Base-by-base conservation (phyloP, 2,797 vertebrate species). In the Poeciliopsis paucimaculata region DNA sequence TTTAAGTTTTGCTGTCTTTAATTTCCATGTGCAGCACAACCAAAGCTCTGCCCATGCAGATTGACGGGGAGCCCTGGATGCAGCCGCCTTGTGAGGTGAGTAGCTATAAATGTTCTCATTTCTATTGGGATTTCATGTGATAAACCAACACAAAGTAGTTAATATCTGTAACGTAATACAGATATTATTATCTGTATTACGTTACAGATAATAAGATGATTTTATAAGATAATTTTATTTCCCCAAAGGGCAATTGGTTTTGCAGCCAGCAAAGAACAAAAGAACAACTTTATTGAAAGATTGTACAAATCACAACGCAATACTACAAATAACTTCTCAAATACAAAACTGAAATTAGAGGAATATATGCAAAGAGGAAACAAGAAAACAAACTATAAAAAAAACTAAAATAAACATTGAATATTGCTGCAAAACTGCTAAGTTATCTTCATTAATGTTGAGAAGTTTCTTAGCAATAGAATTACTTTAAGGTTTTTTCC, bases 31-130 rank as follows among this genome's bases (percentile, higher is more conserved):
- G 43, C 79, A 99, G 98, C 91, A 99, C 97, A 34, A 91, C 90
- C 80, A 98, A 97, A 93, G 89, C 96, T 26, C 92, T 99, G 75
- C 97, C 98, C 71, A 99, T 99, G 98, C 98, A 99, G 93, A 97
- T 98, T 11, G 98, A 99, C 1, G 98, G 98, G 39, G 98, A 99
- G 76, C 98, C 98, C 0, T 99, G 98, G 98, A 97, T 99, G 96
- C 98, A 98, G 89, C 95, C 97, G 0, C 97, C 98, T 1, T 98
- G 98, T 88, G 98, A 96, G 0, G 98, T 98, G 93, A 97, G 95
- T 91, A 43, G 57, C 73, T 45, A 15, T 45, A 8, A 70, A n/a
- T 15, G 12, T n/a, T 70, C 36, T 23, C 11, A 28, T 57, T 57
- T 36, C 18, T 39, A 2, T 12, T 39, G 34, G 18, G 34, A 23